Conservation (phyloP, 2,797 vertebrate genomes). For the Nothura maculosa region DNA sequence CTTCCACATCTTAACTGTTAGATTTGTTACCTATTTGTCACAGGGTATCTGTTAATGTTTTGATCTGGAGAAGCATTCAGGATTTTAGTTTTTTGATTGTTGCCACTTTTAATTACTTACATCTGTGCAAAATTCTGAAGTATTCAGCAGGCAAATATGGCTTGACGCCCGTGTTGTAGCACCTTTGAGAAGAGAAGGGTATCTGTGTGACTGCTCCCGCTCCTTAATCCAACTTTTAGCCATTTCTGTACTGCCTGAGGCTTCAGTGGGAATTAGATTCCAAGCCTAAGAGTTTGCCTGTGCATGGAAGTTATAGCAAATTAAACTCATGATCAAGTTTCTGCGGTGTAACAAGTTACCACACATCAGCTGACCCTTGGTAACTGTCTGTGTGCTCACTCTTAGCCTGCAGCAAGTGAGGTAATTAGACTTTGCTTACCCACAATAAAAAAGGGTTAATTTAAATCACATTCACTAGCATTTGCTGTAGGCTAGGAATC, state of each 20-base stretch:
- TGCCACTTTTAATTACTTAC: not conserved
- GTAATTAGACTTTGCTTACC: slow-evolving; percentile 69
- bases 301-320: slow-evolving; percentile 54
- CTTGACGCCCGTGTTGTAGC: fast-evolving
- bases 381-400: not conserved
- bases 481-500: slow-evolving; percentile 72
- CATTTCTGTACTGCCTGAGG: slow-evolving; percentile 36
- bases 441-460: slow-evolving; percentile 77
- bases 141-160: fast-evolving
- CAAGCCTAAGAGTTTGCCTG: slow-evolving; percentile 20
- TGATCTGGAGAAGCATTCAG: not conserved
- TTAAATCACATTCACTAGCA: slow-evolving; percentile 7
- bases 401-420: slow-evolving; percentile 55
- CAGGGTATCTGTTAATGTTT: not conserved
- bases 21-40: not conserved
- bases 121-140: not conserved
- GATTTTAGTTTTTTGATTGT: not conserved
- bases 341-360: slow-evolving; percentile 59
- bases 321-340: slow-evolving; percentile 61
- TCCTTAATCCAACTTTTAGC: not conserved
- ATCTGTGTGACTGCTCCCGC: not conserved
- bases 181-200: not conserved
- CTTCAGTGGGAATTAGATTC: slow-evolving; percentile 27
- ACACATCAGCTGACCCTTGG: slow-evolving; percentile 69
- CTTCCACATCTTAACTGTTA: not conserved